A percentile compares a stretch with the other conserved stretches of the same genome.
phyloP scores from a whole-genome alignment of 2,797 vertebrate species.

The Mallotus villosus region DNA sequence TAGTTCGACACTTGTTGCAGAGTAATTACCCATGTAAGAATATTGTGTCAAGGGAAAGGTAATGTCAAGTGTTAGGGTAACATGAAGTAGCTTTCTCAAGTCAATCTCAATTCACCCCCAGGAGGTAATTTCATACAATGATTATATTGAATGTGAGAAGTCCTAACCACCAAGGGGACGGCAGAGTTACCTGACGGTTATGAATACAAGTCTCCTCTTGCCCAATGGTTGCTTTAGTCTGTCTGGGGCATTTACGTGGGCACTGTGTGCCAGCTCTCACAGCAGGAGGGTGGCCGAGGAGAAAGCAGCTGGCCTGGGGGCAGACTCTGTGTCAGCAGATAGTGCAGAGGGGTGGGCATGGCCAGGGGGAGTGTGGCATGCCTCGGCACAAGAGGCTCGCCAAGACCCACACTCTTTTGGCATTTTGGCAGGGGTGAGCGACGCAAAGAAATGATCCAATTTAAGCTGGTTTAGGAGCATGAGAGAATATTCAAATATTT shows the following conservation, averaged over 20 bases:
- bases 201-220: conserved; percentile 34
- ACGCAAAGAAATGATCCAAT: conserved; percentile 80
- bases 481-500: conserved; percentile 84
- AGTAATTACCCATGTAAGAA: too few species aligned
- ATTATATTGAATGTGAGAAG: neutral
- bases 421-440: conserved; percentile 82
- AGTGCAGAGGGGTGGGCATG: conserved; percentile 76
- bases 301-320: conserved; percentile 69
- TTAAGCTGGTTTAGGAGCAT: conserved; percentile 80
- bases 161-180: conserved; percentile 8
- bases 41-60: too few species aligned
- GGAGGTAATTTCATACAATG: too few species aligned
- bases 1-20: too few species aligned
- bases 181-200: conserved; percentile 46
- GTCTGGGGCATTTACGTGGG: conserved; percentile 52
- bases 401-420: conserved; percentile 82
- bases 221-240: conserved; percentile 48
- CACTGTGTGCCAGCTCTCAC: conserved; percentile 62
- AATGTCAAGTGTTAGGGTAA: too few species aligned
- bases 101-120: too few species aligned
- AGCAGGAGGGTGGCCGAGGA: conserved; percentile 74
- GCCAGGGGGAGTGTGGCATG: conserved; percentile 66
- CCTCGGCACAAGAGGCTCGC: conserved; percentile 69
- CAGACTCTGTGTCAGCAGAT: conserved; percentile 83
- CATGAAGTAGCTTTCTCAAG: too few species aligned